phyloP scores from a whole-genome alignment of 2,888 invertebrate genomes.

The Apodemia hepburni region DNA sequence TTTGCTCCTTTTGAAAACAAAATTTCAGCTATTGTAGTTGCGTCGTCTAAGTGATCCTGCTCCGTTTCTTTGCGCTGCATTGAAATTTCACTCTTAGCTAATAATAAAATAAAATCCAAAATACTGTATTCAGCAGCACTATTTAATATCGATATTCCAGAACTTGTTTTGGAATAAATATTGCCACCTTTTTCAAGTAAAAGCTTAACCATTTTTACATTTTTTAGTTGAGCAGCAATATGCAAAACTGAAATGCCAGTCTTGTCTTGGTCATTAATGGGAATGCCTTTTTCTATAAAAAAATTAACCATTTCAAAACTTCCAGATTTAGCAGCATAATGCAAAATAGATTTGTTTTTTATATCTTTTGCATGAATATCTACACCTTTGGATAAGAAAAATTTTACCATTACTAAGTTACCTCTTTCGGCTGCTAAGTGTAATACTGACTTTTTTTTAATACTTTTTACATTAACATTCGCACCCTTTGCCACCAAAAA shows the following conservation, averaged over 20 bases:
- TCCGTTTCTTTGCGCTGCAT: background rate
- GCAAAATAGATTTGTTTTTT: background rate
- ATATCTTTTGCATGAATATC: background rate
- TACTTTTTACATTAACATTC: background rate
- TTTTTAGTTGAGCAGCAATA: slow-evolving; percentile 8
- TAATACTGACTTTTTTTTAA: background rate
- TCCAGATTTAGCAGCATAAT: background rate
- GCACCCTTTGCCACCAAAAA: background rate
- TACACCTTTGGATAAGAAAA: background rate
- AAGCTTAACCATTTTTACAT: background rate
- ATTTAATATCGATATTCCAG: slow-evolving; percentile 5
- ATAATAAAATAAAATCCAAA: background rate
- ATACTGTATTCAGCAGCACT: background rate
- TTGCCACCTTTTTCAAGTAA: background rate
- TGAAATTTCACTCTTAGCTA: background rate
- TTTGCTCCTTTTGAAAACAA: background rate
- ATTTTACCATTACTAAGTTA: background rate
- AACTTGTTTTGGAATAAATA: background rate
- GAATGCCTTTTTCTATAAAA: background rate
- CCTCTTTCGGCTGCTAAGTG: background rate
- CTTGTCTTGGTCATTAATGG: background rate
- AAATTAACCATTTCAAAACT: background rate
- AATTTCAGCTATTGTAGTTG: background rate
- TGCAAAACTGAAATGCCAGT: background rate
- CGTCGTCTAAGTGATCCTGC: background rate